Base-by-base conservation (phyloP, 2,888 invertebrate species). In the Apamea monoglypha region DNA sequence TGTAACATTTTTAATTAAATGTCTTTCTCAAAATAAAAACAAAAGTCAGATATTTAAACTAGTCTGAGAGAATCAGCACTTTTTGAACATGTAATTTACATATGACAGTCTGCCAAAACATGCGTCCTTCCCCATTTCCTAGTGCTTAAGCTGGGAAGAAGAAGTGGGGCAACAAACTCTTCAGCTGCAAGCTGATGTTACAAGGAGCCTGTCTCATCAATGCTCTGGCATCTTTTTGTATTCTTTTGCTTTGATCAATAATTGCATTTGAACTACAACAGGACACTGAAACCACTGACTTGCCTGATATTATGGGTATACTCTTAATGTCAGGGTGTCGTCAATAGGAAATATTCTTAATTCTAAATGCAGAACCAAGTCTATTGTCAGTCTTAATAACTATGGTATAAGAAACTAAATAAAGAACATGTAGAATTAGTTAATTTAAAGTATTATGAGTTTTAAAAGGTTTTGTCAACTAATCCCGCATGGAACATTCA, bases 401-500 rank as follows among this genome's bases (percentile, higher is more conserved):
- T 56, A 56, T 66, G 47, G 36, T 80, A 21, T 16, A 36, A 29
- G 32, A 47, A 47, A 29, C 8, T 44, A 53, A 63, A 63, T 70
- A 18, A 36, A 59, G 29, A 47, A 1, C 64, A 25, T 21, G 4
- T 40, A 56, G 25, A 61, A 61, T 59, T 29, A 32, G 18, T 29
- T 50, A 61, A 68, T 32, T 32, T 53, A 63, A 44, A 25, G 40
- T 32, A 53, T 18, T 64, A 72, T 36, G 56, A 71, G 14, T 69
- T 68, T 53, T 25, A 50, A 77, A 78, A 63, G 61, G 21, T 56
- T 53, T 50, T 40, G 72, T 68, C 56, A 68, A 64, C n/a, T 56
- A 82, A 84, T 72, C 63, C 70, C 50, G 67, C 12, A 16, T 68
- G 71, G 50, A 84, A 80, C 68, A 68, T 53, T 29, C 84, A 44